Evolutionary conservation across 2,797 vertebrate genomes (phyloP).

Genomic region (Sebastes iracundus): DNA sequence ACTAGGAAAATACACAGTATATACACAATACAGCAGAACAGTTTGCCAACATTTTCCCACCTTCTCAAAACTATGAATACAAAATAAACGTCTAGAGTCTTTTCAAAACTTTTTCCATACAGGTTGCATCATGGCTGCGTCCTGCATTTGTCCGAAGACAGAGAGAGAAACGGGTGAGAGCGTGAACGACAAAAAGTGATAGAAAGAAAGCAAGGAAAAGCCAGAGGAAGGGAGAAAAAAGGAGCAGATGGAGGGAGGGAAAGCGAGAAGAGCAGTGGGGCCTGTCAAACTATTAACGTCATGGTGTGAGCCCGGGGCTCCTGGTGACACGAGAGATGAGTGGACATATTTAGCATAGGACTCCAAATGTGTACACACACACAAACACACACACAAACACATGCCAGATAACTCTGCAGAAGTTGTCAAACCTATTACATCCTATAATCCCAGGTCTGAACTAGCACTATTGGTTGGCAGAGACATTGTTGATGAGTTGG

Average conservation of each 20-base stretch:
- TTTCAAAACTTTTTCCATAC: neutral
- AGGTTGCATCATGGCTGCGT: neutral
- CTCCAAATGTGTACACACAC: neutral
- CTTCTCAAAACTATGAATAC: neutral
- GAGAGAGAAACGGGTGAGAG: neutral
- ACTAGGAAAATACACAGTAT: neutral
- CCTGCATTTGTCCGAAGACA: constrained; percentile 20
- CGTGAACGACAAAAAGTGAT: neutral
- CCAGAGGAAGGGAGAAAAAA: constrained; percentile 22
- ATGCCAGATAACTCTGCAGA: neutral
- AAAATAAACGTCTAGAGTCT: neutral
- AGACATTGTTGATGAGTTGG: neutral
- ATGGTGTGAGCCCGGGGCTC: constrained; percentile 62
- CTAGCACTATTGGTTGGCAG: neutral
- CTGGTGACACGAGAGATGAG: constrained; percentile 54
- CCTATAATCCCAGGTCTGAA: constrained; percentile 16
- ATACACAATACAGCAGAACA: neutral
- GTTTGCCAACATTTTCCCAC: neutral
- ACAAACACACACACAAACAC: neutral
- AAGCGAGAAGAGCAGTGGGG: constrained; percentile 55
- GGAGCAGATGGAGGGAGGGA: constrained; percentile 53
- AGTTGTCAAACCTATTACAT: neutral
- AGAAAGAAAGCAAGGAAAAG: neutral
- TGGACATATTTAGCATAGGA: constrained; percentile 50
- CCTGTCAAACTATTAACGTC: constrained; percentile 73